phyloP scores from a whole-genome alignment of 2,888 invertebrate species.

The Limnephilus auricula region DNA sequence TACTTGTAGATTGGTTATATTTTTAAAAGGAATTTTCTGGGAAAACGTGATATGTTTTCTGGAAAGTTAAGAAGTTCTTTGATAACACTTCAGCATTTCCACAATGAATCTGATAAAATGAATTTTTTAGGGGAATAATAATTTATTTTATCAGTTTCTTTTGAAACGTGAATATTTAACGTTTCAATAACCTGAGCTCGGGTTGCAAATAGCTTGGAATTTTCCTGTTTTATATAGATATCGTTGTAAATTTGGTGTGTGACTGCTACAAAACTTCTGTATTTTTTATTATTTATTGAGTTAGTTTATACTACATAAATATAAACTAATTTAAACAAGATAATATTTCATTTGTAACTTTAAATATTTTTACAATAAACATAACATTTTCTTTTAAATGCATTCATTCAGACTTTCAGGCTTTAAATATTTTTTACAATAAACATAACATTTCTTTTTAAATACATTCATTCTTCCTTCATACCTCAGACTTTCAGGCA shows the following conservation, averaged over 20 bases:
- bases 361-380: no score
- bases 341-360: no score
- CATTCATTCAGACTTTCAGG: no score
- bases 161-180: background rate
- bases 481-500: no score
- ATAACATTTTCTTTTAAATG: no score
- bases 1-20: background rate
- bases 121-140: background rate
- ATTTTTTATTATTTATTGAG: no score
- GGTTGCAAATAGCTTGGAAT: background rate
- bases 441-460: no score
- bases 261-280: background rate
- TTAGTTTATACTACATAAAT: no score
- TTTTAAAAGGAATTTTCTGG: background rate
- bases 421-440: no score
- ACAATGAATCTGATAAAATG: background rate
- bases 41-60: background rate
- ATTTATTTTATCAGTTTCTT: background rate
- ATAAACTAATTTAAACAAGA: no score
- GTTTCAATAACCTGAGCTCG: background rate
- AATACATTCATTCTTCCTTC: no score
- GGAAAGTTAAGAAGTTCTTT: background rate
- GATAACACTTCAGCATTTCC: background rate
- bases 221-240: background rate
- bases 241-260: background rate